A percentile compares a stretch with the other conserved stretches of the same genome.
These are phyloP conservation scores for Argya squamiceps DNA, from an alignment of 2,797 vertebrate genomes.

Conservation along the genomic window DNA sequence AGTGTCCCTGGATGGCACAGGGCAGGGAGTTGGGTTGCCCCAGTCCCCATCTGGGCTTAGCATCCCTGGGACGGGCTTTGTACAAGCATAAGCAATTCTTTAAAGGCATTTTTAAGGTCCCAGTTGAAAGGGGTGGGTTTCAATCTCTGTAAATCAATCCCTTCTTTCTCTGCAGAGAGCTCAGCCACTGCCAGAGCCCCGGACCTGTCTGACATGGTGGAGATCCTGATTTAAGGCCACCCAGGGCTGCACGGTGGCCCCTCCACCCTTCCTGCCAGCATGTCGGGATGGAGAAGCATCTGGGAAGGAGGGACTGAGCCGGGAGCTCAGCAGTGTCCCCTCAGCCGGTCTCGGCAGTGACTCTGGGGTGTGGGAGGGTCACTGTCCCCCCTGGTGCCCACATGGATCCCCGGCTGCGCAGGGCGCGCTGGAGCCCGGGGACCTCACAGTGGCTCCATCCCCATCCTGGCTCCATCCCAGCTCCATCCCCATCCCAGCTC, in stretches of 20 bases:
- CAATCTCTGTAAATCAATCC: neutral
- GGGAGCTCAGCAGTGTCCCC: neutral
- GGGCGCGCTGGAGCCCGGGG: neutral
- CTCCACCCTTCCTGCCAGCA: neutral
- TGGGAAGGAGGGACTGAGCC: neutral
- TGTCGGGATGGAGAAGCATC: neutral
- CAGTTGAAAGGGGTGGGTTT: neutral
- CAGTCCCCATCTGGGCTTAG: accelerated
- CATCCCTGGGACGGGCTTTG: neutral
- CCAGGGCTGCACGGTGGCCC: accelerated
- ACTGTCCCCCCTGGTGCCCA: neutral
- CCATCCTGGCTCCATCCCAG: neutral
- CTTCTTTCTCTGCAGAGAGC: conserved; percentile 45
- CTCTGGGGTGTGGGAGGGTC: neutral
- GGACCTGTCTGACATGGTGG: conserved; percentile 79
- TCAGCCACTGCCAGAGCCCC: conserved; percentile 39
- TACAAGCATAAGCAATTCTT: neutral
- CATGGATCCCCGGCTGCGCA: neutral
- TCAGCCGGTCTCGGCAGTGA: accelerated
- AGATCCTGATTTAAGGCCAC: conserved; percentile 78
- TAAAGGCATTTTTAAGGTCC: neutral
- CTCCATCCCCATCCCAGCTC: neutral
- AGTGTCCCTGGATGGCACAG: neutral
- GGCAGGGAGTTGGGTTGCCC: neutral
- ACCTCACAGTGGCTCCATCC: accelerated